Percentiles rank a stretch among this genome's conserved stretches.
phyloP scores from a whole-genome alignment of 1,140 invertebrate species.

The Brachionus rotundiformis region DNA sequence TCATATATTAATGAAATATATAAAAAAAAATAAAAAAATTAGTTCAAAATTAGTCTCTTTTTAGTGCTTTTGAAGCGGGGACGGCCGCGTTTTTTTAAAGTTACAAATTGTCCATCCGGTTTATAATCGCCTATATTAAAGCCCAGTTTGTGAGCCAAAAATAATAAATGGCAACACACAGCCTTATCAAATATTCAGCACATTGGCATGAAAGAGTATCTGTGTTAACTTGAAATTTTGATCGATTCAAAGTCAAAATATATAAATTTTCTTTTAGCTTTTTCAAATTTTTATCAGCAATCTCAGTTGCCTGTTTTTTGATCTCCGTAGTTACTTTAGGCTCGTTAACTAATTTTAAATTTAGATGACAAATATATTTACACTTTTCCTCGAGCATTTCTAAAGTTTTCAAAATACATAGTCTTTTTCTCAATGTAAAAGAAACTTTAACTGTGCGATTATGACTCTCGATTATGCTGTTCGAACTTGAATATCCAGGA shows the following conservation, averaged over 20 bases:
- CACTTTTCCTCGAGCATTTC: background rate
- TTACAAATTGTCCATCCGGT: no score
- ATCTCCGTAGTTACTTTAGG: no score
- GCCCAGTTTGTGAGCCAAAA: background rate
- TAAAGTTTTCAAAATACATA: background rate
- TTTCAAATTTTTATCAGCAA: no score
- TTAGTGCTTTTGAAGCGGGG: no score
- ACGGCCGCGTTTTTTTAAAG: no score
- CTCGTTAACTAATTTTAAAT: background rate
- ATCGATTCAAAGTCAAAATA: background rate
- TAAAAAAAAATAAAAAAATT: no score
- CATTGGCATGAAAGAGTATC: background rate
- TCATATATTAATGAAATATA: no score
- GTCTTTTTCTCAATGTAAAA: background rate
- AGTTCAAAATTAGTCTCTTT: no score
- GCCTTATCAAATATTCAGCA: background rate
- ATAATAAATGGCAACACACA: background rate
- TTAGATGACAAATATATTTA: no score
- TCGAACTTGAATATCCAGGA: background rate
- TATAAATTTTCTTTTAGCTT: no score
- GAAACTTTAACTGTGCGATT: constrained; percentile 1
- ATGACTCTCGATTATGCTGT: background rate
- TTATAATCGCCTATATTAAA: background rate
- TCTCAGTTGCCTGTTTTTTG: no score
- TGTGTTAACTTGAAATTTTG: background rate